Base-by-base conservation (phyloP, 2,888 invertebrate species). In the Agriopis marginaria region DNA sequence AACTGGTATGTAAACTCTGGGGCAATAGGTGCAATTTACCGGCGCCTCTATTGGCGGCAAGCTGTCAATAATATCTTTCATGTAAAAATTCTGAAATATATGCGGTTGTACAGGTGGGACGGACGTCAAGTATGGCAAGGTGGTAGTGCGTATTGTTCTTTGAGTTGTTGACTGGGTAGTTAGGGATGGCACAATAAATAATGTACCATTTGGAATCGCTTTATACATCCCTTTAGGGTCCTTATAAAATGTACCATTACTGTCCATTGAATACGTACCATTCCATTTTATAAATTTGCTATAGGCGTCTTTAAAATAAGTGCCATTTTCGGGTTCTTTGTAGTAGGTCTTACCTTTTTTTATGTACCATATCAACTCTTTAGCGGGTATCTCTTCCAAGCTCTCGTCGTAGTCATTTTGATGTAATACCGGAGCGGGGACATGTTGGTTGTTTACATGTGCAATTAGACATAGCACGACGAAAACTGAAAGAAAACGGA, bases 1-100 rank as follows among this genome's bases (percentile, higher is more conserved):
- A 1, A 62, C 62, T 2, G 62, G 62, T 7, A 62, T 53, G 11
- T 62, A 62, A 8, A 53, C 32, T 1, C 62, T 17, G 3, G 62
- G 62, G 12, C 62, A 62, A 12, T 6, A 42, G 5, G n/a, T 32
- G n/a, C 62, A 62, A 7, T 44, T 32, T 10, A 51, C 6, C 0
- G 0, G 6, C 9, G 4, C 45, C 32, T 62, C 44, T n/a, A 62
- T n/a, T 5, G 53, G 62, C 1, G 45, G 44, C 17, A 62, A 44
- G 14, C 9, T 44, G n/a, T 62, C 62, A 1, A 45, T n/a, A 0
- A 62, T 5, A 9, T 32, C 4, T 32, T 45, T 62, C 44, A 62
- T 53, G 40, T 53, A 62, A 11, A 53, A 53, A n/a, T 44, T 53
- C 53, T 62, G 62, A 14, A 62, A 62, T 0, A 23, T 17, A 0